Evolutionary conservation across 2,888 invertebrate genomes (phyloP), one percentile per base, ranked within the genome.

Genomic region (Stegana nigrithorax): DNA sequence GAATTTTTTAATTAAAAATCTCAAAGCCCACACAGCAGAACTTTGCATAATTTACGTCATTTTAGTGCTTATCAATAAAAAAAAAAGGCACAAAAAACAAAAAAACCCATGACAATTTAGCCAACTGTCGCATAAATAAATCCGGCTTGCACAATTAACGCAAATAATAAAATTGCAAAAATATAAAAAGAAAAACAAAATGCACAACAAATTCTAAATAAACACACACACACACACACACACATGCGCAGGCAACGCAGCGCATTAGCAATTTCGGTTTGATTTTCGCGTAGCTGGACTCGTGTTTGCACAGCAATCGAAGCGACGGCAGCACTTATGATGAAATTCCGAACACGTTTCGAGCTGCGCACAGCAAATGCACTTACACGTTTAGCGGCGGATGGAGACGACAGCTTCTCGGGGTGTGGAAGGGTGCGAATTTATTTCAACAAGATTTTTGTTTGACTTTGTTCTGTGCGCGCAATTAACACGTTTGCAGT

Each of bases 261-360:
- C 60, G n/a, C 19, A 8, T 25, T 32, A 25, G 3, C 21, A 32
- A 39, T 55, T 64, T 29, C 2, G 39, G 29, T n/a, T 29, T 50
- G 25, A 39, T 59, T 19, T 53, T 26, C 26, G 44, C 36, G 51
- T n/a, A n/a, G n/a, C n/a, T n/a, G n/a, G n/a, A n/a, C n/a, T n/a
- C n/a, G n/a, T n/a, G n/a, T n/a, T n/a, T 8, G 36, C 26, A 60
- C 51, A 62, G 44, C 62, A 45, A 55, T 39, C 63, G 42, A 58
- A n/a, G 36, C 44, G 47, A 68, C 63, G 32, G 56, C 55, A 53
- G 50, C 23, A 47, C 19, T 23, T 26, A n/a, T 75, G 71, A 56
- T 55, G 77, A 73, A 75, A 75, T 75, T 78, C 79, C 65, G 62
- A 78, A 75, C 75, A 75, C 77, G 79, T 75, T 78, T 39, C 21